These are phyloP conservation scores for Zaprionus tsacasi DNA, from an alignment of 1,140 invertebrate species.

Conservation along the genomic window DNA sequence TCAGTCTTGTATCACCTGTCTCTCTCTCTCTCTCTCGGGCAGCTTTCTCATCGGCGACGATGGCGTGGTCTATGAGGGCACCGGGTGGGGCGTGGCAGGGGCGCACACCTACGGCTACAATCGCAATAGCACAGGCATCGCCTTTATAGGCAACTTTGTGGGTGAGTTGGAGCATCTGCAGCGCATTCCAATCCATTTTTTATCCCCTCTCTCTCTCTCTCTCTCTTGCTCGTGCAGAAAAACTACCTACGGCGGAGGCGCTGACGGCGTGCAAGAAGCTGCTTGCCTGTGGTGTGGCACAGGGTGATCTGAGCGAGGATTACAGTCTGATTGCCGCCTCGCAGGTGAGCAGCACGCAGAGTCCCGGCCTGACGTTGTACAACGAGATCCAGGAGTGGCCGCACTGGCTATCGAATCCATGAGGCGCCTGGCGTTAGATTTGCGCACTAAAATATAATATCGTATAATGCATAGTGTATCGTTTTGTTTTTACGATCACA, in stretches of 20 bases:
- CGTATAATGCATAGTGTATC: background rate
- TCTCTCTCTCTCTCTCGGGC: background rate
- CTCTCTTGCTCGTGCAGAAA: conserved; percentile 83
- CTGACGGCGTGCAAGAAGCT: conserved; percentile 86
- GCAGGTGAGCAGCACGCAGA: conserved; percentile 86
- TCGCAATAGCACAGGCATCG: conserved; percentile 87
- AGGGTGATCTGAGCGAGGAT: conserved; percentile 85
- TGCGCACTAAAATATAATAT: background rate
- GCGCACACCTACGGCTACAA: conserved; percentile 90
- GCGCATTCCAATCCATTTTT: background rate
- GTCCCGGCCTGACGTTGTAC: conserved; percentile 88
- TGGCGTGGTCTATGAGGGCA: conserved; percentile 90
- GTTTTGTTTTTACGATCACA: background rate
- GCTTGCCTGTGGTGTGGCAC: conserved; percentile 87
- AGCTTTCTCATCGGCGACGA: conserved; percentile 92
- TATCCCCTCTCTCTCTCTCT: background rate
- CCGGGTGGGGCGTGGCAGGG: conserved; percentile 90
- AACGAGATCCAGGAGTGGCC: conserved; percentile 84
- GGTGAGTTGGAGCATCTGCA: conserved; percentile 76
- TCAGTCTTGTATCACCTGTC: background rate
- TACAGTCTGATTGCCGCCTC: conserved; percentile 87
- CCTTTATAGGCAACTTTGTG: conserved; percentile 89
- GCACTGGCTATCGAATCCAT: conserved; percentile 73
- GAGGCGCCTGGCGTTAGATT: background rate
- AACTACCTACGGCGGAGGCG: conserved; percentile 85